A percentile compares a stretch with the other conserved stretches of the same genome.
These are phyloP conservation scores for Lutraria rhynchaena DNA, from an alignment of 1,140 invertebrate species.

Conservation along the genomic window DNA sequence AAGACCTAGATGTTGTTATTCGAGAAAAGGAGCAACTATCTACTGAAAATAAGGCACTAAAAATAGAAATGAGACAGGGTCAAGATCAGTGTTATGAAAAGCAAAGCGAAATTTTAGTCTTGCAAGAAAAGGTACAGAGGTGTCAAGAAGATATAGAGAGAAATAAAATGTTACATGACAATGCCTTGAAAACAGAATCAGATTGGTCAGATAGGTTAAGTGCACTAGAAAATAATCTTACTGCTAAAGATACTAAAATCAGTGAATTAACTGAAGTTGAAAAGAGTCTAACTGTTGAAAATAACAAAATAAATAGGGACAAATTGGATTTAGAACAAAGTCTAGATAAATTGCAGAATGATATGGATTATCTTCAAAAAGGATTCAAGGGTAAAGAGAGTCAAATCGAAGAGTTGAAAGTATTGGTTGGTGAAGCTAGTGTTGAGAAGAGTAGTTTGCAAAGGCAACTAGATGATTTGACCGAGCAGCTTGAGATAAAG, in stretches of 20 bases:
- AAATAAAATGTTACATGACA: constrained; percentile 52
- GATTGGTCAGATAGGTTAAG: constrained; percentile 42
- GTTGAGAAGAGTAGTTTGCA: constrained; percentile 35
- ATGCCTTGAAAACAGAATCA: constrained; percentile 49
- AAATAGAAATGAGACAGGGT: constrained; percentile 19
- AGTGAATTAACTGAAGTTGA: constrained; percentile 31
- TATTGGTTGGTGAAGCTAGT: constrained; percentile 21
- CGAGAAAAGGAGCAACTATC: constrained; percentile 22
- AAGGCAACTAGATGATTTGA: constrained; percentile 13
- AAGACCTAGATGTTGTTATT: constrained; percentile 27
- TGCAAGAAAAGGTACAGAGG: constrained; percentile 51
- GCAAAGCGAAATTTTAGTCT: constrained; percentile 43
- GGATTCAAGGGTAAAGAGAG: constrained; percentile 37
- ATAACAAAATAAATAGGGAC: constrained; percentile 32
- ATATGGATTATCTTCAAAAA: constrained; percentile 43
- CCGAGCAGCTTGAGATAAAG: background rate
- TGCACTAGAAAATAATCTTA: constrained; percentile 46
- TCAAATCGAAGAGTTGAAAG: constrained; percentile 33
- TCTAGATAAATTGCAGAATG: constrained; percentile 24
- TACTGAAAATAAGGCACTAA: constrained; percentile 9
- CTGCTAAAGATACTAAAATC: constrained; percentile 45
- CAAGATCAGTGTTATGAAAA: constrained; percentile 56
- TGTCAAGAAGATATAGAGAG: constrained; percentile 38
- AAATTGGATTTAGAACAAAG: constrained; percentile 47
- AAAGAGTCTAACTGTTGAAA: constrained; percentile 41